These are phyloP conservation scores for Poecilia gillii DNA, from an alignment of 2,797 vertebrate species.

Conservation along the genomic window DNA sequence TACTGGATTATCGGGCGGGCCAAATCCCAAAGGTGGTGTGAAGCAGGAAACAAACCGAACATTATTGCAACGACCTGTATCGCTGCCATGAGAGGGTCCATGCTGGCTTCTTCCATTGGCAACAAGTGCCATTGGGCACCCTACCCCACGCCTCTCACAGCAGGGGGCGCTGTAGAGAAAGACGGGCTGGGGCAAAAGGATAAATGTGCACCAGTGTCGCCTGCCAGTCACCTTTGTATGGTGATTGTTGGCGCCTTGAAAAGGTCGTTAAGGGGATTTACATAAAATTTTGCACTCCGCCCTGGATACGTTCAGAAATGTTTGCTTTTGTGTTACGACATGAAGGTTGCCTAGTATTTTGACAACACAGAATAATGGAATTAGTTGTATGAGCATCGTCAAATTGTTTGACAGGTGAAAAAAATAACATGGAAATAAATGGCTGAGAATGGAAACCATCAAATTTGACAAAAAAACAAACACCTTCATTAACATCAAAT, in stretches of 20 bases:
- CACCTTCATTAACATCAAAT: neutral
- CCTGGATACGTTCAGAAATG: conserved; percentile 67
- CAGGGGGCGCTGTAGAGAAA: conserved; percentile 84
- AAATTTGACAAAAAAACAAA: neutral
- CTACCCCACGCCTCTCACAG: conserved; percentile 85
- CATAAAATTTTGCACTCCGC: conserved; percentile 83
- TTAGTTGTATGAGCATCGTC: neutral
- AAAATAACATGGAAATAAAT: neutral
- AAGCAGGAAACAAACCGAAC: conserved; percentile 82
- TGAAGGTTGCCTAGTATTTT: conserved; percentile 41
- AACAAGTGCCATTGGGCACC: conserved; percentile 81
- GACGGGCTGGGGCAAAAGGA: conserved; percentile 77
- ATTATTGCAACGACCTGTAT: conserved; percentile 78
- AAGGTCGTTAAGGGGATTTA: conserved; percentile 85
- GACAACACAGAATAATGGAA: conserved; percentile 33
- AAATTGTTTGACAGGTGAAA: neutral
- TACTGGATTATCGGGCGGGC: conserved; percentile 79
- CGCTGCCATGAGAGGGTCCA: conserved; percentile 80
- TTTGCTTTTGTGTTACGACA: conserved; percentile 60
- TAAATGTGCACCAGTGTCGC: conserved; percentile 81
- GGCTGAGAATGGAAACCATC: neutral
- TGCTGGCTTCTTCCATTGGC: conserved; percentile 80
- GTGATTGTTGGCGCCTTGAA: conserved; percentile 77
- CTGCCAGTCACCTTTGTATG: conserved; percentile 86
- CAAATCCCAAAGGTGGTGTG: conserved; percentile 77